Base-by-base conservation (phyloP, 2,888 invertebrate species). In the Cryptosula pallasiana region DNA sequence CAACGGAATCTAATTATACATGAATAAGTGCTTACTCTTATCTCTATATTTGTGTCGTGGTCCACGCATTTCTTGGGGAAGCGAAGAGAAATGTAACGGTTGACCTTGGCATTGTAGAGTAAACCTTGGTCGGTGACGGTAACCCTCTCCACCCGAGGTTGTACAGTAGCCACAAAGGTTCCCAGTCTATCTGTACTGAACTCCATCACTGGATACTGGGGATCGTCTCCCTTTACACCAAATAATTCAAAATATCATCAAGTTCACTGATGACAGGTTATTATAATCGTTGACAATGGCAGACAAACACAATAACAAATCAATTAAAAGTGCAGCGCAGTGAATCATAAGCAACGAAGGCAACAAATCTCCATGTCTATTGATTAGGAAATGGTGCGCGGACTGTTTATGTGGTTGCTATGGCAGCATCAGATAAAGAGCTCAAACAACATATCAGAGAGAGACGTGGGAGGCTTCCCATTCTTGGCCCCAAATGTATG, bases 51-150 rank as follows among this genome's bases (percentile, higher is more conserved):
- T 27, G 63, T 63, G 63, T 63, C 63, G n/a, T 32, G 63, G 73
- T 79, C 80, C 23, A 79, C 77, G 13, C 82, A 79, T 73, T 80
- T 81, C 78, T 82, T 83, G 23, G 83, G 82, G 71, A 83, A 82
- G 25, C 83, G 74, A 20, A 82, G 75, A 23, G 79, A 79, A 71
- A 83, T 80, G 73, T 81, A 80, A 16, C 80, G 77, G 74, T 77
- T 78, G n/a, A 82, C 76, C 16, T 79, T 76, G 57, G 82, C 77
- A 70, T 81, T 81, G 78, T 82, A 80, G 3, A 83, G 78, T 71
- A 80, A 80, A 3, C 83, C 83, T 71, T 80, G 79, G 25, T 77
- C 76, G 0, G 82, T 81, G 36, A 83, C 78, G 54, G 78, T 78
- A 72, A 83, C 82, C 25, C 75, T 57, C 72, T 83, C 83, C 34